Evolutionary conservation across 2,888 invertebrate species (phyloP), one percentile per base, ranked within the genome.

Genomic region (Hydropsyche betteni): DNA sequence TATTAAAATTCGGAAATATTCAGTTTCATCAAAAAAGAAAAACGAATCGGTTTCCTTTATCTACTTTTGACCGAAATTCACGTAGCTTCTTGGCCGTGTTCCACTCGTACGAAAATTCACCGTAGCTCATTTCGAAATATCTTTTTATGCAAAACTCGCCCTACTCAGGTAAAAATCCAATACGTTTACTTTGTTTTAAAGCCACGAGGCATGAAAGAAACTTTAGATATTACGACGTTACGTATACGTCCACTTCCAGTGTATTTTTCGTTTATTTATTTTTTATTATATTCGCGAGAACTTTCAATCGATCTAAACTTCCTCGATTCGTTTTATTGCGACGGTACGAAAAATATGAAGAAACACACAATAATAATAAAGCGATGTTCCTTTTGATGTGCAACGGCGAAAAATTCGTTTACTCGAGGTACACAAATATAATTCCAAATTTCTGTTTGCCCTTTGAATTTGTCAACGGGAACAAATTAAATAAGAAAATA

Each of bases 401-500:
- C 58, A 58, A 16, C 58, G 16, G 58, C 14, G 44, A 44, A 58
- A 58, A 24, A 24, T 58, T 58, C 58, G 14, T 58, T 58, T 58
- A 24, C 14, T 24, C 58, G 14, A 24, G 8, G 16, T 4, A 16
- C 58, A 16, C 8, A 58, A 58, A 58, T 58, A 16, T 58, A 58
- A 58, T 58, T 58, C 58, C 16, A 64, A 64, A 64, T 33, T 64
- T 24, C 34, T 36, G 34, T 36, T 64, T 64, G 61, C 33, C 61
- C 64, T 64, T 64, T 64, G 64, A 64, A 64, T 64, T 64, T 34
- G 36, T 36, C 64, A 64, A 36, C 64, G n/a, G 44, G n/a, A 64
- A 36, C 64, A 36, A 64, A 34, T 64, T 64, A 36, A 36, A 64
- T 64, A 64, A n/a, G 36, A 64, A 33, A 12, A 64, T 33, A 36